Conservation (phyloP, 1,140 invertebrate genomes). For the Dermatophagoides farinae region DNA sequence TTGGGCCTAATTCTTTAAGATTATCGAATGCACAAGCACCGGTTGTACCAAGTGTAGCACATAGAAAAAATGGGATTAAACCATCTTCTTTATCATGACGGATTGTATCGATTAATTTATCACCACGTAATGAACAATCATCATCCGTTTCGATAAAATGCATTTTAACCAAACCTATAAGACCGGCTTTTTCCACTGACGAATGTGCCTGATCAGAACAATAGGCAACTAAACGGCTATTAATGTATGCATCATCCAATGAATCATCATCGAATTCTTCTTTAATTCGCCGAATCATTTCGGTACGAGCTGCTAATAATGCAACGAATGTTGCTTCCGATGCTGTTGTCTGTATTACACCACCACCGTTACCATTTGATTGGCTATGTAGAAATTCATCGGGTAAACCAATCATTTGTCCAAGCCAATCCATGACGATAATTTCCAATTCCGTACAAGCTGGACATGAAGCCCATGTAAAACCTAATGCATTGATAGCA, state of each 20-base stretch:
- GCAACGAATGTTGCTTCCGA: constrained; percentile 71
- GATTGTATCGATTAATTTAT: constrained; percentile 19
- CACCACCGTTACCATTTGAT: constrained; percentile 41
- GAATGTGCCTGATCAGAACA: constrained; percentile 57
- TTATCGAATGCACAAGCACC: constrained; percentile 79
- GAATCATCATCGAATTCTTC: constrained; percentile 28
- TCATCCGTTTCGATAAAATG: constrained; percentile 21
- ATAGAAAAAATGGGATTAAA: constrained; percentile 67
- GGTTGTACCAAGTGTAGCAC: constrained; percentile 75
- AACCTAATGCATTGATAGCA: constrained; percentile 62
- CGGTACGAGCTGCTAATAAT: constrained; percentile 56
- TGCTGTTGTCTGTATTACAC: constrained; percentile 72
- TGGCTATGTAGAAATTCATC: constrained; percentile 42
- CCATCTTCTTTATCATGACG: constrained; percentile 51
- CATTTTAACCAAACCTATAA: constrained; percentile 30
- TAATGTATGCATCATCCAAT: constrained; percentile 63
- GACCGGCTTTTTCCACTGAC: constrained; percentile 34
- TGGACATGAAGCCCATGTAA: constrained; percentile 80
- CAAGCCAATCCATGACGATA: constrained; percentile 82
- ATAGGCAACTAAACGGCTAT: constrained; percentile 74
- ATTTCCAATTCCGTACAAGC: constrained; percentile 88
- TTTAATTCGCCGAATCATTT: constrained; percentile 51
- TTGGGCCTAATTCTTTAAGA: constrained; percentile 51
- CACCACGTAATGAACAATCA: constrained; percentile 18
- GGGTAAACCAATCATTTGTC: constrained; percentile 63